Conservation (phyloP, 2,797 vertebrate genomes). For the Melanitta fusca region DNA sequence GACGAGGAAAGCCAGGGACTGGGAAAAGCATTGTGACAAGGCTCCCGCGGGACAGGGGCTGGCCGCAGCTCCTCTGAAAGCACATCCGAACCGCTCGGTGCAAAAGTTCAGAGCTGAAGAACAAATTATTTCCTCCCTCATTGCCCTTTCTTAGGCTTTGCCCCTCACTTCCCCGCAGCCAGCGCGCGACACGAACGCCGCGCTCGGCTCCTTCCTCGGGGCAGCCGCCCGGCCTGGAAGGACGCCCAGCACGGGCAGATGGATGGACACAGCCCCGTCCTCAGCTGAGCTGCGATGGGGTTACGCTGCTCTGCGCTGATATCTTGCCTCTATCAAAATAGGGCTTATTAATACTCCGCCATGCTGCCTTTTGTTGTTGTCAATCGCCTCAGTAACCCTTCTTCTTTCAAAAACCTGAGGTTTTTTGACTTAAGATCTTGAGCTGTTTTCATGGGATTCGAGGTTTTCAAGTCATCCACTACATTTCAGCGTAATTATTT, state of each 20-base stretch:
- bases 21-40: constrained; percentile 43
- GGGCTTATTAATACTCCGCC: constrained; percentile 31
- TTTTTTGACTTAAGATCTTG: constrained; percentile 58
- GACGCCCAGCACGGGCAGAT: background rate
- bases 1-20: background rate
- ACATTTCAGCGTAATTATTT: constrained; percentile 30
- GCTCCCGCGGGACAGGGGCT: constrained; percentile 40
- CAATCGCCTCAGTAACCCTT: constrained; percentile 17
- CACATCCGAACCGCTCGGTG: constrained; percentile 20
- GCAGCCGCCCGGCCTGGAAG: background rate
- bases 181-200: accelerated
- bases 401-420: constrained; percentile 24
- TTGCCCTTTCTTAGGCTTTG: constrained; percentile 30
- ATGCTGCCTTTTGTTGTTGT: constrained; percentile 19
- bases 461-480: constrained; percentile 46
- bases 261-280: background rate
- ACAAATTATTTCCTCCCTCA: constrained; percentile 52
- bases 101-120: constrained; percentile 59
- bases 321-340: constrained; percentile 14
- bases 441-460: constrained; percentile 30
- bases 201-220: background rate
- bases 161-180: background rate
- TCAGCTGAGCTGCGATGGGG: background rate
- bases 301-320: background rate
- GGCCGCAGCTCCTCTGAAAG: constrained; percentile 17